These are phyloP conservation scores for Amazona guildingii DNA, from an alignment of 2,113 vertebrate genomes.

Conservation along the genomic window DNA sequence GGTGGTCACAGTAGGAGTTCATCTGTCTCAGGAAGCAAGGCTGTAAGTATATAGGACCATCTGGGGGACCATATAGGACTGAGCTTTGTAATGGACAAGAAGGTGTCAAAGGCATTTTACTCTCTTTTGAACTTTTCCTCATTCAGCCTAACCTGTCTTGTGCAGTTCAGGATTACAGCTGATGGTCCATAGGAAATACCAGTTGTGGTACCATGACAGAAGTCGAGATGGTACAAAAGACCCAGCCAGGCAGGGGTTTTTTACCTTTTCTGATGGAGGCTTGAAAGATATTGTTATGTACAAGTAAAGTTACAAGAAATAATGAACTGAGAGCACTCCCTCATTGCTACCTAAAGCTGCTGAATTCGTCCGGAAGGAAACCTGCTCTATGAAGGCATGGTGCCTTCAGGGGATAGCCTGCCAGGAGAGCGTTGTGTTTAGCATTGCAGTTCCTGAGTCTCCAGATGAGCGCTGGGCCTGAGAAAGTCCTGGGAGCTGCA, in stretches of 20 bases:
- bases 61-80: neutral
- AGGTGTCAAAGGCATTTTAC: neutral
- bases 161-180: neutral
- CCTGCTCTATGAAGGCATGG: neutral
- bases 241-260: neutral
- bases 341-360: neutral
- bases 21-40: neutral
- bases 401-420: neutral
- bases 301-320: neutral
- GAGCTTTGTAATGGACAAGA: neutral
- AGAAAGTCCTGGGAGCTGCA: neutral
- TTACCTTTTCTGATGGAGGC: neutral
- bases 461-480: neutral
- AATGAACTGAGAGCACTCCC: accelerated
- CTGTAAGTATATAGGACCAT: neutral
- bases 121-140: neutral
- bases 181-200: neutral
- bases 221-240: neutral
- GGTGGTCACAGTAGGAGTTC: neutral
- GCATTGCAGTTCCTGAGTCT: neutral
- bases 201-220: neutral
- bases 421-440: neutral
- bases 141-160: neutral
- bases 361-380: neutral
- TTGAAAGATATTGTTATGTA: neutral